These are phyloP conservation scores for Alethe diademata DNA, from an alignment of 2,113 vertebrate species.

Conservation along the genomic window DNA sequence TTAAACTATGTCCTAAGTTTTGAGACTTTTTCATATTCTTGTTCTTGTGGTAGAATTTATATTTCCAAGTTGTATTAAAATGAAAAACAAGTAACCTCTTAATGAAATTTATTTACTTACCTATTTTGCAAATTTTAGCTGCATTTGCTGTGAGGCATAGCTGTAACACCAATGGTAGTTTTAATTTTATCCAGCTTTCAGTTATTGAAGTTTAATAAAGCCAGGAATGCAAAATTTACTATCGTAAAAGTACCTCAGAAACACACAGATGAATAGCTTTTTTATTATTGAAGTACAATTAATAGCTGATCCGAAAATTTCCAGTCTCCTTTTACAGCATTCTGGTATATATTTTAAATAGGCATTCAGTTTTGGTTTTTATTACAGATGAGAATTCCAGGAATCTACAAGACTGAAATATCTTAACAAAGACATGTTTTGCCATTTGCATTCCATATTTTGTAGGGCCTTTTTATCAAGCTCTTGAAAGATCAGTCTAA, in stretches of 20 bases:
- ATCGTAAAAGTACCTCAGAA: neutral
- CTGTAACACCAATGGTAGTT: neutral
- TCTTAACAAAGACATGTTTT: neutral
- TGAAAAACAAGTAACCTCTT: fast-evolving
- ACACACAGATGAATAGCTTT: neutral
- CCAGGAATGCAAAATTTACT: neutral
- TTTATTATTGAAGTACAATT: neutral
- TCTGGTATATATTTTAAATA: neutral
- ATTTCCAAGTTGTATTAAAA: neutral
- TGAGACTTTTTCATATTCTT: neutral
- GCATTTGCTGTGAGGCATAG: neutral
- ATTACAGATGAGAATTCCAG: neutral
- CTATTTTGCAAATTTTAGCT: neutral
- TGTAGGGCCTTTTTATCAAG: neutral
- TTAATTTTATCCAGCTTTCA: neutral
- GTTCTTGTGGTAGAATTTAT: neutral
- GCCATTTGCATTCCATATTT: neutral
- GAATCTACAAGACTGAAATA: neutral
- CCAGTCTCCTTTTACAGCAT: neutral
- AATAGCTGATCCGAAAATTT: neutral
- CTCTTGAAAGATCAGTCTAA: neutral
- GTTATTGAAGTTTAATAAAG: neutral
- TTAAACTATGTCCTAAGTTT: neutral
- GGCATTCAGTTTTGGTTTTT: neutral
- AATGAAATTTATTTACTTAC: neutral